A percentile compares a stretch with the other conserved stretches of the same genome.
Conservation (phyloP, 2,797 vertebrate genomes). For the Arctocebus calabarensis region DNA sequence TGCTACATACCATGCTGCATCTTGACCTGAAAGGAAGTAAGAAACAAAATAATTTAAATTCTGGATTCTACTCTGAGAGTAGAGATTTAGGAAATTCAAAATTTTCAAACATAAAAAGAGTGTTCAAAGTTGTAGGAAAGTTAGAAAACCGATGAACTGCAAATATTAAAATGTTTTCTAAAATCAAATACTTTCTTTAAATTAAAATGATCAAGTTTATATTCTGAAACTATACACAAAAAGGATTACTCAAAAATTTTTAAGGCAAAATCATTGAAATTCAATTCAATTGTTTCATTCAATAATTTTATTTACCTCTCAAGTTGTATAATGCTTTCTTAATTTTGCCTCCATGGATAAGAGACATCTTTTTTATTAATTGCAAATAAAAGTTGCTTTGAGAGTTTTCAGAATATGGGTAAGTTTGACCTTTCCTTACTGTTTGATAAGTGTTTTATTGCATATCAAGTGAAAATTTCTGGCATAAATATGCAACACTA, state of each 20-base stretch:
- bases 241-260: neutral
- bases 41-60: neutral
- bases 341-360: neutral
- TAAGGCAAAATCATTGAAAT: neutral
- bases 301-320: neutral
- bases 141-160: neutral
- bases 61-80: neutral
- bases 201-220: neutral
- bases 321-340: neutral
- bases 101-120: neutral
- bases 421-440: neutral
- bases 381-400: neutral
- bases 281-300: neutral
- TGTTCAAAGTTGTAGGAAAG: neutral
- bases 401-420: neutral
- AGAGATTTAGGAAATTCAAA: neutral
- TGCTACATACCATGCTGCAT: neutral
- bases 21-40: neutral
- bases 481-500: neutral
- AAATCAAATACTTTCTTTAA: neutral
- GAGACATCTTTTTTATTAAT: neutral
- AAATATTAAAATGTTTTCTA: too few species aligned
- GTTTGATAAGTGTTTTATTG: neutral
- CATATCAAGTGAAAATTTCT: neutral
- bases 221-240: neutral